These are phyloP conservation scores for Myioborus melanocephalus DNA, from an alignment of 2,797 vertebrate genomes.

Conservation along the genomic window DNA sequence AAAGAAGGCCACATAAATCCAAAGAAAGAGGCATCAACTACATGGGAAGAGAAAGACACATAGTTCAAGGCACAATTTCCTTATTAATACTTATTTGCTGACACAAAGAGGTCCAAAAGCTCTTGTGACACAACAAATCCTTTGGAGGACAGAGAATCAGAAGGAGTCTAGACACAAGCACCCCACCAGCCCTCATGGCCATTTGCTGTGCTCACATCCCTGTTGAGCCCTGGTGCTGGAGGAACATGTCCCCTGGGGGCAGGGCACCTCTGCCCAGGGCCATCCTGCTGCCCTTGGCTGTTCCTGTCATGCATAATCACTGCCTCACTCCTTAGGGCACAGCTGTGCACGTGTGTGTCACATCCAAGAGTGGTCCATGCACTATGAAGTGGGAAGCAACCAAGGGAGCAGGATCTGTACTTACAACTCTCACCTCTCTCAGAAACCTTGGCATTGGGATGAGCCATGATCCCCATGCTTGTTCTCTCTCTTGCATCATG, in stretches of 20 bases:
- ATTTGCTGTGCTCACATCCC: not conserved
- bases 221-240: fast-evolving
- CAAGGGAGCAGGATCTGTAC: not conserved
- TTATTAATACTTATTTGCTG: not conserved
- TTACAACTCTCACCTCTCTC: not conserved
- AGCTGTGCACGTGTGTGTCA: fast-evolving
- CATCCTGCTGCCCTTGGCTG: not conserved
- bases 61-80: not conserved
- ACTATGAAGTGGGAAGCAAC: not conserved
- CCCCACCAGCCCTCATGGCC: fast-evolving
- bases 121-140: fast-evolving
- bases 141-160: not conserved
- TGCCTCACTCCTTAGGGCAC: not conserved
- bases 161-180: not conserved
- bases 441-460: not conserved
- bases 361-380: not conserved
- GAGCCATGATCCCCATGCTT: not conserved
- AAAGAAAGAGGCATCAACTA: not conserved
- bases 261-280: not conserved
- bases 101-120: not conserved
- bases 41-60: not conserved
- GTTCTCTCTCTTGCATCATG: not conserved
- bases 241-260: fast-evolving
- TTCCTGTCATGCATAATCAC: fast-evolving
- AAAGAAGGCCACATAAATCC: not conserved